Percentiles rank a stretch among this genome's conserved stretches.
phyloP scores from a whole-genome alignment of 2,797 vertebrate species.

The Etheostoma perlongum region DNA sequence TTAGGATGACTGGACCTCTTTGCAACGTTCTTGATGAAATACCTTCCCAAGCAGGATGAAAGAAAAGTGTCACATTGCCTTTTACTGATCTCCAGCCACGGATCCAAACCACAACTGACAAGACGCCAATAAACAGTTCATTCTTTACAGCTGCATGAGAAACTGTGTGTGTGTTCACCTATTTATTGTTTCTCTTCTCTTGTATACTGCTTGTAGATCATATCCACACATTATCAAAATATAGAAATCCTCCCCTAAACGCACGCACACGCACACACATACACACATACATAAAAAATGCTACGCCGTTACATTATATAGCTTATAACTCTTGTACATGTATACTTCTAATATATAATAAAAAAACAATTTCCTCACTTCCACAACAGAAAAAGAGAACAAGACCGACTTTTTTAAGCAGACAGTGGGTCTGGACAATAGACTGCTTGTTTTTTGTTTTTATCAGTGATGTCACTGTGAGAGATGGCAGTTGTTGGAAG shows the following conservation, averaged over 20 bases:
- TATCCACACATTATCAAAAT: constrained; percentile 79
- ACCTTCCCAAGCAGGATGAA: constrained; percentile 19
- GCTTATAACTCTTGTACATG: constrained; percentile 68
- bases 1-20: constrained; percentile 12
- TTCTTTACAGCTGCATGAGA: constrained; percentile 60
- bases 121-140: constrained; percentile 45
- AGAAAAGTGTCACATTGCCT: constrained; percentile 28
- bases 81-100: constrained; percentile 15
- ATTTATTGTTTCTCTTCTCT: constrained; percentile 69
- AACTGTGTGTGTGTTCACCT: constrained; percentile 56
- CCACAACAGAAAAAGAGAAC: constrained; percentile 76
- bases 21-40: constrained; percentile 58
- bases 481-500: constrained; percentile 51
- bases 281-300: constrained; percentile 54
- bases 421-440: constrained; percentile 57
- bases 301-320: constrained; percentile 60
- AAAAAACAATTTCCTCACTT: constrained; percentile 71
- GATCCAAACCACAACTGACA: constrained; percentile 25
- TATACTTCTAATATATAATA: constrained; percentile 71
- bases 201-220: constrained; percentile 58
- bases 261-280: background rate
- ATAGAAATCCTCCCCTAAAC: constrained; percentile 59
- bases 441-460: constrained; percentile 28
- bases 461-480: constrained; percentile 60
- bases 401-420: constrained; percentile 49